Evolutionary conservation across 2,797 vertebrate genomes (phyloP).

Genomic region (Muscicapa comitata): DNA sequence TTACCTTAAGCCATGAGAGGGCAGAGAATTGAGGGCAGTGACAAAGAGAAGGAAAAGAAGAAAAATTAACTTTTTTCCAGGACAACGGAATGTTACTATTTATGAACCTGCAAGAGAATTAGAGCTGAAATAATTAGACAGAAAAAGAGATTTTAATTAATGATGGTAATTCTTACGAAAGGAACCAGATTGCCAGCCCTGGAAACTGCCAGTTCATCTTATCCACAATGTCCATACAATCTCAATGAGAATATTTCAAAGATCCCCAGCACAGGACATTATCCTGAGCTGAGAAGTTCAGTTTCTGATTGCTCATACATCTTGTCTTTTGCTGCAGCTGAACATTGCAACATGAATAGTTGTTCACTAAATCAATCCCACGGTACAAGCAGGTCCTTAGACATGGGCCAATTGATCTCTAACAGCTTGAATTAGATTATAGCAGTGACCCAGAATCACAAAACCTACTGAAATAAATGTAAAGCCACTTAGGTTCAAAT

Average conservation of each 20-base stretch:
- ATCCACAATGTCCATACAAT: not conserved
- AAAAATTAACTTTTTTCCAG: conserved; percentile 6
- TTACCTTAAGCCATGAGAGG: conserved; percentile 19
- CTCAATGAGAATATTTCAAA: not conserved
- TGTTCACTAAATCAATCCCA: not conserved
- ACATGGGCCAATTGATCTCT: not conserved
- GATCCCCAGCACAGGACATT: not conserved
- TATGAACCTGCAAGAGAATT: conserved; percentile 54
- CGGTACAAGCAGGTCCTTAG: not conserved
- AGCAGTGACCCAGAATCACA: not conserved
- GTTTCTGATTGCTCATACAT: not conserved
- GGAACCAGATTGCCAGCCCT: conserved; percentile 12
- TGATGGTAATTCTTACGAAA: conserved; percentile 44
- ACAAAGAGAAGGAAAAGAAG: not conserved
- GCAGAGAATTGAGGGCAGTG: not conserved
- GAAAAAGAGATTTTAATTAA: conserved; percentile 62
- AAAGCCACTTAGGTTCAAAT: not conserved
- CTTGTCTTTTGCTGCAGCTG: not conserved
- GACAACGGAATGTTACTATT: conserved; percentile 43
- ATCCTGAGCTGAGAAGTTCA: not conserved
- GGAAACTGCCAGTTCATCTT: conserved; percentile 19
- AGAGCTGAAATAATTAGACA: conserved; percentile 63
- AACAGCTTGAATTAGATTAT: not conserved
- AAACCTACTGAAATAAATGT: not conserved
- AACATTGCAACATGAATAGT: not conserved